Evolutionary conservation across 2,888 invertebrate species (phyloP).

Genomic region (Thalpophila matura): DNA sequence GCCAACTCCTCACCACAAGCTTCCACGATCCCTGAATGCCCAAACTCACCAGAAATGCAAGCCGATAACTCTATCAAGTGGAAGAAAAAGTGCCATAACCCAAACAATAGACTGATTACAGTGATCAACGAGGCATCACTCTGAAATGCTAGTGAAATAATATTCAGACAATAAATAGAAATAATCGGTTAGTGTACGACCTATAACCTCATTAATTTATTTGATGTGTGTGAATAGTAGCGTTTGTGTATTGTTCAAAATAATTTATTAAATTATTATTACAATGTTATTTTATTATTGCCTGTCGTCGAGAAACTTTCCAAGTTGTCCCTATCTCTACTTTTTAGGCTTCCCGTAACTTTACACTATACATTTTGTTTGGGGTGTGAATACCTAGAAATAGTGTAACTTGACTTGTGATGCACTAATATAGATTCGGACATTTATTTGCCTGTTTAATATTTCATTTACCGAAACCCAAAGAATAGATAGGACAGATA

Average conservation of each 20-base stretch:
- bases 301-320: neutral
- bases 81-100: slow-evolving; percentile 89
- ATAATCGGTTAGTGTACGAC: slow-evolving; percentile 81
- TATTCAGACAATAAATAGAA: slow-evolving; percentile 85
- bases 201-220: slow-evolving; percentile 91
- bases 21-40: slow-evolving; percentile 74
- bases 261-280: slow-evolving; percentile 89
- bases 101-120: slow-evolving; percentile 93
- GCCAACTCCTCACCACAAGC: slow-evolving; percentile 78
- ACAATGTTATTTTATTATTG: slow-evolving; percentile 58
- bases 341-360: neutral
- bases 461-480: no score
- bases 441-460: no score
- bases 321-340: neutral
- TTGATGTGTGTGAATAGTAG: slow-evolving; percentile 88
- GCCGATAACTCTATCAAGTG: slow-evolving; percentile 81
- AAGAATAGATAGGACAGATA: no score
- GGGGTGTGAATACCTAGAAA: no score
- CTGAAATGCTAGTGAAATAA: slow-evolving; percentile 83
- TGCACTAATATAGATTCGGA: no score
- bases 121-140: slow-evolving; percentile 94
- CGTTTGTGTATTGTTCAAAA: slow-evolving; percentile 86
- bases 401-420: no score
- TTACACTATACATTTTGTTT: no score
- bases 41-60: slow-evolving; percentile 81